Evolutionary conservation across 2,113 vertebrate genomes (phyloP).

Genomic region (Cephalophus harveyi): DNA sequence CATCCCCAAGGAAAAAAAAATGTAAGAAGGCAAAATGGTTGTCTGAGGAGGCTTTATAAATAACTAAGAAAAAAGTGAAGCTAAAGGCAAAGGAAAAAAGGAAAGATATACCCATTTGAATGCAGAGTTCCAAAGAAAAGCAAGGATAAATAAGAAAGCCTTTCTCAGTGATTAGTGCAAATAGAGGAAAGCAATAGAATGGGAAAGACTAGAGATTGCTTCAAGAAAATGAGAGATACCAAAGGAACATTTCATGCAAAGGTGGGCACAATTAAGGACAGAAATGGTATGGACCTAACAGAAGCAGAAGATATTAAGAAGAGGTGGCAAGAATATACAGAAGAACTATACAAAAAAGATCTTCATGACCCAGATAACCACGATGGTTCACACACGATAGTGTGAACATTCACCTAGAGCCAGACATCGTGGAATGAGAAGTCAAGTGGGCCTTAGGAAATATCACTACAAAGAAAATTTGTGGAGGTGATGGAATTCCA

Average conservation of each 20-base stretch:
- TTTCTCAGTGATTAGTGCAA: background rate
- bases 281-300: background rate
- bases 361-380: background rate
- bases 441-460: background rate
- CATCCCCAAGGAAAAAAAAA: background rate
- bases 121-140: background rate
- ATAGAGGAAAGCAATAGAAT: background rate
- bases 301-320: background rate
- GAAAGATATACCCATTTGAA: background rate
- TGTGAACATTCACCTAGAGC: background rate
- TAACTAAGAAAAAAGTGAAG: background rate
- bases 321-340: background rate
- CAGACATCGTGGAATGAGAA: background rate
- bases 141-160: background rate
- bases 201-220: background rate
- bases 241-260: background rate
- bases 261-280: background rate
- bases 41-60: background rate
- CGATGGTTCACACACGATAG: rapidly evolving
- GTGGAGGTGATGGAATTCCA: background rate
- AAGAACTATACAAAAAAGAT: background rate
- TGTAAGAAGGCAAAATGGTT: background rate
- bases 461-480: background rate
- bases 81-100: background rate
- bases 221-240: background rate